Base-by-base conservation (phyloP, 2,113 vertebrate species). In the Psittacara wagleri region DNA sequence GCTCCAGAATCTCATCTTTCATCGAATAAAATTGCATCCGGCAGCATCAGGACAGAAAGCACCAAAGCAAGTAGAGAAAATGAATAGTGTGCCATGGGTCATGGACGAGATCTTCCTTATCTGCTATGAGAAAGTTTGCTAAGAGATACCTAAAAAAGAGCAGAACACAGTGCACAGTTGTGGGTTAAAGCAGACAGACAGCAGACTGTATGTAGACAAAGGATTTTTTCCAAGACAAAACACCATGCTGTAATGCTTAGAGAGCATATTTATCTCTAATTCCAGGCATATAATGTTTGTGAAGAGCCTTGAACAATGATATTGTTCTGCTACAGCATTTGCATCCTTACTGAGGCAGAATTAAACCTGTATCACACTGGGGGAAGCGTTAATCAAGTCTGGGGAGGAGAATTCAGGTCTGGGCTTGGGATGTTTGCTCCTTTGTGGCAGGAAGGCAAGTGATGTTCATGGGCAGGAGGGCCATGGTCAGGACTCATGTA, bases 231-330 rank as follows among this genome's bases (percentile, higher is more conserved):
- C 7, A 18, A 52, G 64, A 43, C 13, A 49, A 75, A 52, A 75
- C 46, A 61, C 46, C 20, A 70, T 0, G 0, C 51, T 63, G 19
- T 78, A 75, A 61, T 0, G 2, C 46, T 23, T 39, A 72, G 16
- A 76, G 25, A 23, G 11, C 2, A 2, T 29, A 37, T 49, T 94
- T 80, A 28, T 69, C 52, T 83, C 41, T 84, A 41, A 74, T 81
- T 66, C 24, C 37, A 66, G 29, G 33, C 39, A 75, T 22, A 19
- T 31, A 31, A 48, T 35, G 19, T 67, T 78, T 86, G 68, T n/a
- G 43, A 63, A 37, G n/a, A 80, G 25, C 59, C 77, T 68, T 41
- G 14, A 76, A 82, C 23, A 61, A 20, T 33, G 43, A 27, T 52
- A 43, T 22, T 57, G 1, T 83, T 78, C 75, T 85, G 20, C 35